Conservation (phyloP, 1,140 invertebrate genomes). For the Drosophila nigromelanica region DNA sequence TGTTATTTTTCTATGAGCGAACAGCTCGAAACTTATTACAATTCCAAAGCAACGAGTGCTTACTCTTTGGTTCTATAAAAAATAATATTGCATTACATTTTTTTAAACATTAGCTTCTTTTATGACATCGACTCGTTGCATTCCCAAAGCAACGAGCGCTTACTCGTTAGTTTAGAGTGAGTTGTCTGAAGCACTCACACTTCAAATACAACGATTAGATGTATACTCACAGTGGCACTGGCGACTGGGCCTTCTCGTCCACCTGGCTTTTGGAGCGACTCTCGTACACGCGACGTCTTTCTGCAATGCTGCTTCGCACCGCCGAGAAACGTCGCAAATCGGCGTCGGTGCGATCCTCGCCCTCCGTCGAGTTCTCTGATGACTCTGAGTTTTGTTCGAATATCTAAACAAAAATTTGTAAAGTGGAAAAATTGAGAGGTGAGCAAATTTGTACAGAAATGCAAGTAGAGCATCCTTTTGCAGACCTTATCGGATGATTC, state of each 20-base stretch:
- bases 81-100: too few species aligned
- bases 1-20: too few species aligned
- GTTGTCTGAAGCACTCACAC: too few species aligned
- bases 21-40: too few species aligned
- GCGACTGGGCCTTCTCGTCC: constrained; percentile 88
- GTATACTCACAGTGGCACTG: constrained; percentile 87
- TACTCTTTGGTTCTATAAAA: too few species aligned
- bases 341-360: constrained; percentile 79
- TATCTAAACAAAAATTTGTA: constrained; percentile 49
- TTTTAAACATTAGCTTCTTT: too few species aligned
- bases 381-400: constrained; percentile 83
- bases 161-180: not conserved
- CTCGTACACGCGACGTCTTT: constrained; percentile 90
- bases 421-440: not conserved
- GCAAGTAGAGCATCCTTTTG: constrained; percentile 17
- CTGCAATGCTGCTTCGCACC: constrained; percentile 90
- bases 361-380: constrained; percentile 80
- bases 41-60: too few species aligned
- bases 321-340: constrained; percentile 82
- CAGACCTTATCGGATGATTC: constrained; percentile 83
- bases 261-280: constrained; percentile 87
- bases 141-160: not conserved
- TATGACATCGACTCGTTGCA: not conserved
- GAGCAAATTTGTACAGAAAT: not conserved
- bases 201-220: not conserved